Evolutionary conservation across 2,113 vertebrate species (phyloP), one percentile per base, ranked within the genome.

Genomic region (Pantherophis guttatus): DNA sequence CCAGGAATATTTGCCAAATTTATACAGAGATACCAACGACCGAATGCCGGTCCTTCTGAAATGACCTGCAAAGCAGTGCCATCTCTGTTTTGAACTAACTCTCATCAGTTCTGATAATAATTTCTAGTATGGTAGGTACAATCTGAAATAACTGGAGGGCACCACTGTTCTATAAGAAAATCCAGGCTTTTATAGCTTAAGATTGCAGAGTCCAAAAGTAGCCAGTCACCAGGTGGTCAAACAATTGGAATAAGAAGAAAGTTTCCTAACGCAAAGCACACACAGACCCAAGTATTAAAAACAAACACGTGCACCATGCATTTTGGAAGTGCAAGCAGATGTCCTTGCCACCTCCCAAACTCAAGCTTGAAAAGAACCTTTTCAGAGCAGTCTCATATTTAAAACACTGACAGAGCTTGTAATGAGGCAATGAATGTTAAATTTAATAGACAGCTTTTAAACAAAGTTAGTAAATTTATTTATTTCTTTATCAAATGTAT

Each of bases 151-250:
- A 44, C 17, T 81, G 33, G 75, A 81, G 75, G 33, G 33, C 33
- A 44, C 33, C 75, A 81, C 21, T 81, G 75, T 19, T 81, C 33
- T 44, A 21, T 81, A 81, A 39, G 17, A 81, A 44, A 44, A 81
- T 9, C 75, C 44, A 81, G 39, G 39, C 3, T 50, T 89, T 44
- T 33, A n/a, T 10, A 29, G 19, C 17, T 62, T 26, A 58, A 58
- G 9, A 24, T 3, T 17, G 8, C 91, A 13, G 29, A 26, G 55
- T 9, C 23, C 48, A 39, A 19, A 53, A 92, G 3, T 39, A 62
- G 19, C 44, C 8, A 44, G 81, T 88, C 96, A 44, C 93, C 54
- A 90, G 0, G 59, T 39, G 11, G 90, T 62, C 57, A 95, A 94
- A 93, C 57, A n/a, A 55, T 9, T 24, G 48, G 39, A 89, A 33